Evolutionary conservation across 2,888 invertebrate species (phyloP), one percentile per base, ranked within the genome.

Genomic region (Tachina fera): DNA sequence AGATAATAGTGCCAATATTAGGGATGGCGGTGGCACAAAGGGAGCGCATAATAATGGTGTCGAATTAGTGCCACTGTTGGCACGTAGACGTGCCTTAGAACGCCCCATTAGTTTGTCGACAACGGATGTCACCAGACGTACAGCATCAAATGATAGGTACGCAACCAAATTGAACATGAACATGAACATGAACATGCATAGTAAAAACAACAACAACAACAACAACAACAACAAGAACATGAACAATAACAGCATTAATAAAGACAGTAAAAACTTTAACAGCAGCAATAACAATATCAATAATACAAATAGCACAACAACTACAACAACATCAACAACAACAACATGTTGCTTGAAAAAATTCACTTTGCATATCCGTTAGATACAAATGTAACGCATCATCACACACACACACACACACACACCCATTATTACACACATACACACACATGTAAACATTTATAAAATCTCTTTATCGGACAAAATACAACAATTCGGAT

Each of bases 11-110:
- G 81, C 83, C 76, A 65, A 67, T 39, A 16, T 61, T 22, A 60
- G 53, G 10, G 43, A 13, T 39, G 77, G 45, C 56, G 76, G 85
- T 43, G 76, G 85, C 51, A 41, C 31, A 45, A 79, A 60, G 16
- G 60, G 19, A 11, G 86, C 71, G 19, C 90, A 94, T 85, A 90
- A 94, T 86, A 95, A 95, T 22, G 96, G 96, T 31, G 94, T 96
- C 70, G 97, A 97, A 92, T 93, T 97, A 89, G 97, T 96, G 77
- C 96, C 96, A 3, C 93, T 97, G 70, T 92, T 97, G 87, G 96
- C 96, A 31, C 94, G 95, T 87, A 94, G 95, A 88, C 93, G 96
- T 83, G 94, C 94, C 75, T 93, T 94, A 70, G 93, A 94, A 68
- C 92, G 93, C 5, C 94, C 94, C 87, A 93, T 94, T 87, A 94